Base-by-base conservation (phyloP, 2,797 vertebrate species). In the Champsocephalus esox region DNA sequence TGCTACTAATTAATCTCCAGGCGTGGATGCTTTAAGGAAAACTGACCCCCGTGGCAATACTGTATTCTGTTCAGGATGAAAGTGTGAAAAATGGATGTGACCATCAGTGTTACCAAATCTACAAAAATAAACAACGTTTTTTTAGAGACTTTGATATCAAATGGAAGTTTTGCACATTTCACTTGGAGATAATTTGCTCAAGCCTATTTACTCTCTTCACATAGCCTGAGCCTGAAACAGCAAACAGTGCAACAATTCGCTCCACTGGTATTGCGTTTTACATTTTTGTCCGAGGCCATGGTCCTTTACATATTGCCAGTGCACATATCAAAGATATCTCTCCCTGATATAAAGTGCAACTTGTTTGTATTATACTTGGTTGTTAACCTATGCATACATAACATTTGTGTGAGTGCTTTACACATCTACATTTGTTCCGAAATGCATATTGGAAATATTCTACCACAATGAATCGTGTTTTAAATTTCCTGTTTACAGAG, bases 401-500 rank as follows among this genome's bases (percentile, higher is more conserved):
- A 0, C 28, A 28, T 28, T 67, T 24, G 51, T 41, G 21, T 19
- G 19, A 8, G 8, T 9, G 57, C 65, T 63, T 43, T 43, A 50
- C 34, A 73, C 43, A 57, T 28, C 12, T 66, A 9, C 34, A 72
- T 66, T 51, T 66, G 19, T 38, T 69, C 11, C 34, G 13, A 59
- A 60, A 71, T 59, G 60, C 43, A 71, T 62, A 34, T 67, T 68
- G 41, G 58, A 73, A 67, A 70, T 59, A 9, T 38, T 38, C 34
- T 9, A 61, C 11, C 34, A 57, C 62, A 43, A 45, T 81, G 55
- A 85, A 73, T 80, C 71, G 70, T 75, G 70, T 87, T 80, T 85
- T 82, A 77, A 82, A 87, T 85, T 85, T 85, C 81, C 79, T 87
- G 79, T 69, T 71, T 32, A 64, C 52, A 55, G 54, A 51, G 56